phyloP scores from a whole-genome alignment of 2,888 invertebrate genomes.

The Opisthograptis luteolata region DNA sequence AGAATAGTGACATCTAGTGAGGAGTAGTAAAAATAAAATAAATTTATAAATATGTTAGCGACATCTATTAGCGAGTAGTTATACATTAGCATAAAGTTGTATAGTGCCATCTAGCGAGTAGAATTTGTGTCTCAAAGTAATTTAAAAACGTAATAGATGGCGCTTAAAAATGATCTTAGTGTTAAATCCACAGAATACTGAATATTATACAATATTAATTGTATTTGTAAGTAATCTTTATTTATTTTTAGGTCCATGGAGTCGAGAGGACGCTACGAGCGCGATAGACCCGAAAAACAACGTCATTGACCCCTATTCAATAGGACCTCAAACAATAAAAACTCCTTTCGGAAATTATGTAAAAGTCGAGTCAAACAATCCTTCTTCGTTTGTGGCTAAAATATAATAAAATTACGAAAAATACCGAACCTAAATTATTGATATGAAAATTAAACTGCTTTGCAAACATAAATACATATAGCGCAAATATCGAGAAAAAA shows the following conservation, averaged over 20 bases:
- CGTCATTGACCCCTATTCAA: constrained; percentile 52
- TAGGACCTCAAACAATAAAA: constrained; percentile 69
- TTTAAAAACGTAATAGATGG: constrained; percentile 40
- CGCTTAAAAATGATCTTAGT: constrained; percentile 22
- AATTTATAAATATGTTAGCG: neutral
- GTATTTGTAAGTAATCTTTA: too few relatives aligned
- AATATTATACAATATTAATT: neutral
- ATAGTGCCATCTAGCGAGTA: constrained; percentile 32
- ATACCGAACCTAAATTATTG: too few relatives aligned
- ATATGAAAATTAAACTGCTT: too few relatives aligned
- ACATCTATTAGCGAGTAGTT: constrained; percentile 13
- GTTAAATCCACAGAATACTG: too few relatives aligned
- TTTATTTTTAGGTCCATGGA: constrained; percentile 64
- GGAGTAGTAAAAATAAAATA: neutral
- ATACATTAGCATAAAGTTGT: neutral
- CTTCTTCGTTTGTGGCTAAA: constrained; percentile 4
- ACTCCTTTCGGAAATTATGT: constrained; percentile 73
- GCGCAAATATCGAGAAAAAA: too few relatives aligned
- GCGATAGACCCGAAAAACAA: constrained; percentile 47
- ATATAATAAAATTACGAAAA: constrained; percentile 12
- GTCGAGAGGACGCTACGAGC: constrained; percentile 52
- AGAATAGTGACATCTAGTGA: constrained; percentile 8
- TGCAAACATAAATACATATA: too few relatives aligned
- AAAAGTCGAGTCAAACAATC: constrained; percentile 43
- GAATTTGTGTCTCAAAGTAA: constrained; percentile 10